Percentiles rank a stretch among this genome's conserved stretches.
Conservation (phyloP, 2,113 vertebrate species). For the Coreoperca whiteheadi region DNA sequence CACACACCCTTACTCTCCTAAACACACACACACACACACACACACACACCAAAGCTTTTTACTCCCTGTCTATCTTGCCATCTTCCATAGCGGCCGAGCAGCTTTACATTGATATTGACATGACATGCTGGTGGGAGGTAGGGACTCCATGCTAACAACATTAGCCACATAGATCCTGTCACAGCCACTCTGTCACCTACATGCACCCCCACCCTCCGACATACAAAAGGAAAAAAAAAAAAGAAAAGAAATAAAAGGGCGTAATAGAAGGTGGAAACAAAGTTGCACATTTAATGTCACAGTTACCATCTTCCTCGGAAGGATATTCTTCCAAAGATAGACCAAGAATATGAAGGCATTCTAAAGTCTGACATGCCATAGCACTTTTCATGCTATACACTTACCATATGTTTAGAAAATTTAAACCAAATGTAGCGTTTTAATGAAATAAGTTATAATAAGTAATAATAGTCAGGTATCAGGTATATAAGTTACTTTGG, state of each 20-base stretch:
- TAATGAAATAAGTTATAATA: background rate
- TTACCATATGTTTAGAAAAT: too few species aligned
- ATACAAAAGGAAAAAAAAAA: background rate
- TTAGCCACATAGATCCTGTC: slow-evolving; percentile 69
- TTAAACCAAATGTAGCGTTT: too few species aligned
- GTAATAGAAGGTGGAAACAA: background rate
- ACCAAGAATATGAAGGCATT: background rate
- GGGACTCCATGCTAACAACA: slow-evolving; percentile 65
- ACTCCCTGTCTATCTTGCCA: slow-evolving; percentile 17
- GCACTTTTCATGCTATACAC: background rate
- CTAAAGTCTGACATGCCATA: too few species aligned
- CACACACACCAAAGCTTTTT: slow-evolving; percentile 24
- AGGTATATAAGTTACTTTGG: too few species aligned
- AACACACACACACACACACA: slow-evolving; percentile 42
- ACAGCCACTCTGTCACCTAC: slow-evolving; percentile 62
- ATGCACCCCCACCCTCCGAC: background rate
- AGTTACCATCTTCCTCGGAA: background rate
- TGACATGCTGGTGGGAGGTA: slow-evolving; percentile 38
- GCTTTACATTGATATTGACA: slow-evolving; percentile 68
- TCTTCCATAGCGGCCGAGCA: slow-evolving; percentile 19
- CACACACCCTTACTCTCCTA: slow-evolving; percentile 9
- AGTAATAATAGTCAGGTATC: background rate
- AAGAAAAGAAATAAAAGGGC: background rate
- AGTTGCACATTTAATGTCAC: slow-evolving; percentile 3
- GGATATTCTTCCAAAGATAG: background rate